Base-by-base conservation (phyloP, 2,888 invertebrate species). In the Hypomecis punctinalis region DNA sequence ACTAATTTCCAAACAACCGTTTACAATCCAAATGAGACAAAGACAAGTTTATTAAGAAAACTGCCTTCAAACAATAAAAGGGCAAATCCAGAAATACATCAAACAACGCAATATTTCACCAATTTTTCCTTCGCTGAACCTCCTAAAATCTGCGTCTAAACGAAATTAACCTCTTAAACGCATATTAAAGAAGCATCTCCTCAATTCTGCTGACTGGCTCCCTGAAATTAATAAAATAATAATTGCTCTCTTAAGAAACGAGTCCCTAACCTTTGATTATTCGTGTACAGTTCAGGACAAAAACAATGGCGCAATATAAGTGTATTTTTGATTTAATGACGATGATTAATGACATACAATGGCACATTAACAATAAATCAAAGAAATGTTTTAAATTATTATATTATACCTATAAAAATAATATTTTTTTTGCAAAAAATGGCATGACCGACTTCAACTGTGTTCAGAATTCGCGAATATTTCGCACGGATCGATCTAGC, bases 171-270 rank as follows among this genome's bases (percentile, higher is more conserved):
- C 71, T 76, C 74, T 76, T 76, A 69, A 73, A 67, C 75, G 76
- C 75, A 75, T 80, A 80, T 79, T 80, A 75, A 63, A 64, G 59
- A 69, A 68, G 70, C 69, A 75, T 76, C 72, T 64, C 63, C 72
- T 73, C 66, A 57, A 69, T 66, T 53, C 63, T 64, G 54, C 58
- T 66, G 66, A 69, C 73, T 70, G 63, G 62, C 72, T 77, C 77
- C 70, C 77, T 76, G 77, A 81, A 79, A 86, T 85, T 86, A 85
- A 84, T 85, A 83, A 84, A 84, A 85, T 85, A 80, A 81, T 85
- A 83, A 85, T 84, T 84, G 78, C 78, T 73, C 72, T 70, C 72
- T 73, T 74, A 77, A 70, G 69, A 76, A 84, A 77, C 76, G 71
- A 67, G 72, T 71, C 60, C 65, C 64, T 70, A 73, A 80, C 78